Evolutionary conservation across 2,113 vertebrate species (phyloP), one percentile per base, ranked within the genome.

Genomic region (Noturus placidus): DNA sequence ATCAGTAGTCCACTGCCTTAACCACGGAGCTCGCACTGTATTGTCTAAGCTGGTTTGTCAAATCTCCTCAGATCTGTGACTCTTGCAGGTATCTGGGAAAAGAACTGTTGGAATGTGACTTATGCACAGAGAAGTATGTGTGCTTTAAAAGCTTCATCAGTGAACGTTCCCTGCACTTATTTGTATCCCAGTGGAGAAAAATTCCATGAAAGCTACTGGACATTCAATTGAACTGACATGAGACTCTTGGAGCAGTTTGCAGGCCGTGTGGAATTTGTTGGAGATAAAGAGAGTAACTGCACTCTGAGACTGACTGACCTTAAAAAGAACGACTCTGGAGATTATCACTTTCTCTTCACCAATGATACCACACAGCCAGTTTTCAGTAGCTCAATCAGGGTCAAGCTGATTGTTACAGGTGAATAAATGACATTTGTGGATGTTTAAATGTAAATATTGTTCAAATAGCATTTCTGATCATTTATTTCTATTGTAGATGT

Each of bases 131-230:
- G 25, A 65, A 82, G 52, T n/a, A 46, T 91, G 54, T 91, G 89
- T 74, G 84, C 69, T 46, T 27, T 85, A 17, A 52, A 30, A 13
- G 76, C 74, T 8, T 81, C 81, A 72, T 85, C 91, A 42, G 86
- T 89, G 82, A 87, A 72, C 19, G 65, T 91, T n/a, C 69, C 69
- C 72, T 80, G 86, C 63, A 33, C 42, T 52, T 91, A 87, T 65
- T 30, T 17, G 61, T 80, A 81, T 87, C 89, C 89, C 50, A 46
- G 13, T 59, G 52, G 6, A n/a, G 9, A 57, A 22, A 30, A 57
- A 30, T 11, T 90, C 22, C 8, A 2, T 6, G 59, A 74, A 78
- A 86, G 83, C 59, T 82, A 77, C 84, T 91, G 89, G 89, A 67
- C 33, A 10, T 86, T 83, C 19, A 25, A 4, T 14, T 7, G 0